Base-by-base conservation (phyloP, 2,797 vertebrate species). In the Hozukius guyotensis region DNA sequence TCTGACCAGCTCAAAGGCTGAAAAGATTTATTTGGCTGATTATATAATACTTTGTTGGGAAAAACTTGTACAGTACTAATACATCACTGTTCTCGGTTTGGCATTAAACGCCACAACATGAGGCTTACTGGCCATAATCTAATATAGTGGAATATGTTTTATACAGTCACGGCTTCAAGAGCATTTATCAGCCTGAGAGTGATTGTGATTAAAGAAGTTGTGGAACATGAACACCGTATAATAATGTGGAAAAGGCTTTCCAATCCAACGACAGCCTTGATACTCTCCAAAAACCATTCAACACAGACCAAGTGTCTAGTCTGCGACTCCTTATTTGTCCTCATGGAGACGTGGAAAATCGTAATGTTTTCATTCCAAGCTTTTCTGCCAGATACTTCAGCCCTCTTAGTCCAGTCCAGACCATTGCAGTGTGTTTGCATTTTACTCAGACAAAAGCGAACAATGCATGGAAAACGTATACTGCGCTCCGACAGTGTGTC, bases 331-430 rank as follows among this genome's bases (percentile, higher is more conserved):
- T 90, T 94, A 92, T 93, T 94, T 95, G 90, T 95, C 92, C 94
- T 95, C 87, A 91, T 80, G 72, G 92, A 94, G 93, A 95, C 67
- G 85, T 96, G 95, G 95, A 96, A 96, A 96, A 93, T 94, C 72
- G 91, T 92, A 92, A 93, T 88, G 92, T 93, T 95, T 95, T 95
- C 91, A 93, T 95, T 95, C 93, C 93, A 93, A 92, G 85, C 81
- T 88, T 91, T 89, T 92, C 88, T 94, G 94, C 93, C 94, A 96
- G 95, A 91, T 87, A 88, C 83, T 93, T 88, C 85, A 85, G 87
- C 82, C 78, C 81, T 87, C 49, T 60, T 80, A 84, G 89, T 90
- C 90, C 82, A 71, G 75, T 90, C 86, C 87, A 89, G 90, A 90
- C 81, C 72, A 69, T 91, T 64, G 38, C 87, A 92, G 88, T 88